These are phyloP conservation scores for Ochropleura plecta DNA, from an alignment of 2,888 invertebrate species.

Conservation along the genomic window DNA sequence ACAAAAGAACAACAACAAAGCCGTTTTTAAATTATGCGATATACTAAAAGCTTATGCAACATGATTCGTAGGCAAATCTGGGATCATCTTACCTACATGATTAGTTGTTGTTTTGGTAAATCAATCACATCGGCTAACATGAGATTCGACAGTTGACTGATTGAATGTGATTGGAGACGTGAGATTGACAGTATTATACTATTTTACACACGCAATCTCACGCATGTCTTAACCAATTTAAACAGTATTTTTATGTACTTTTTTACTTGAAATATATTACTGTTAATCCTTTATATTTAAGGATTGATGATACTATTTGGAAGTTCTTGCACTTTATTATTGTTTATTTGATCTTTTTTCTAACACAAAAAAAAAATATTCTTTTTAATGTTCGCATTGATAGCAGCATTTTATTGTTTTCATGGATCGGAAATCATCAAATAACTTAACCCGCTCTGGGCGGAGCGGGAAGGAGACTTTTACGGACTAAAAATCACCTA, in stretches of 20 bases:
- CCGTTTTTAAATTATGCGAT: not conserved
- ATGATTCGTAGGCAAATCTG: conserved; percentile 20
- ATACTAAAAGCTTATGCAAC: conserved; percentile 20
- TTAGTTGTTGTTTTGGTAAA: conserved; percentile 9
- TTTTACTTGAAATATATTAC: not conserved
- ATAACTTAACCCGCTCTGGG: no score
- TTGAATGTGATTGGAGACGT: not conserved
- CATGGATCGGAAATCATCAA: no score
- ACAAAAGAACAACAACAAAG: not conserved
- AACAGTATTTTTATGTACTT: not conserved
- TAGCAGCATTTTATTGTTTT: no score
- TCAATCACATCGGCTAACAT: conserved; percentile 25
- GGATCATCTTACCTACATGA: conserved; percentile 9
- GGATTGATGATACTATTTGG: not conserved
- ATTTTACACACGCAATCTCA: not conserved
- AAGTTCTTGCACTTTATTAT: not conserved
- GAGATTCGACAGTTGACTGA: conserved; percentile 6
- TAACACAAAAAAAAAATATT: not conserved
- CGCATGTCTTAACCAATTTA: not conserved
- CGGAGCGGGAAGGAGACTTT: no score
- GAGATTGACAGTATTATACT: not conserved
- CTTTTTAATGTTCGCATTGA: not conserved
- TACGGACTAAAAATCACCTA: no score
- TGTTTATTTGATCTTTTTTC: no score
- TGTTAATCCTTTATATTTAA: not conserved